These are phyloP conservation scores for Troglohyphantes excavatus DNA, from an alignment of 2,888 invertebrate genomes.

Conservation along the genomic window DNA sequence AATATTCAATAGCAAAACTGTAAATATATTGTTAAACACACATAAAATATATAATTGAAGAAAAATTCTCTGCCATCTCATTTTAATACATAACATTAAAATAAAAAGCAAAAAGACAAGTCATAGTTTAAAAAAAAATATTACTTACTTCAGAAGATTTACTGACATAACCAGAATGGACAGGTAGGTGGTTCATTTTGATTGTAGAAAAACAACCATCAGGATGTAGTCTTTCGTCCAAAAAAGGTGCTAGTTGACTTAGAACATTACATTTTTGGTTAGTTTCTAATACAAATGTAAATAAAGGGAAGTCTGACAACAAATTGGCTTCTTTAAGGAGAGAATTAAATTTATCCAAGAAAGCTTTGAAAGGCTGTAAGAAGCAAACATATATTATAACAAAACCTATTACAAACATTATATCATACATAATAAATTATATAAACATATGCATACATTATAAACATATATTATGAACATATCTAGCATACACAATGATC, in stretches of 20 bases:
- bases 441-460: too few species aligned
- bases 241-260: constrained; percentile 27
- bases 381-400: neutral
- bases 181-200: constrained; percentile 15
- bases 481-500: too few species aligned
- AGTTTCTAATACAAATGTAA: constrained; percentile 12
- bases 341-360: neutral
- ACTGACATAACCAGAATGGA: neutral
- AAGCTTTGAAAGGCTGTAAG: constrained; percentile 34
- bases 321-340: constrained; percentile 19
- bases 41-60: too few species aligned
- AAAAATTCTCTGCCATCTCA: too few species aligned
- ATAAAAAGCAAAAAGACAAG: neutral
- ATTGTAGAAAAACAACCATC: constrained; percentile 27
- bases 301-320: constrained; percentile 44
- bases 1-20: too few species aligned
- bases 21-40: too few species aligned
- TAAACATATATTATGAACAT: too few species aligned
- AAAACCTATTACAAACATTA: too few species aligned
- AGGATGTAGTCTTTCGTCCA: constrained; percentile 18
- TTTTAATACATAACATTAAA: too few species aligned
- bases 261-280: constrained; percentile 12
- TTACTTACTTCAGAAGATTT: constrained; percentile 44
- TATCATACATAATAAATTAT: too few species aligned
- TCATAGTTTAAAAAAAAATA: neutral